phyloP scores from a whole-genome alignment of 35 echinoderm and acorn worm genomes.

The Stichopus chloronotus region DNA sequence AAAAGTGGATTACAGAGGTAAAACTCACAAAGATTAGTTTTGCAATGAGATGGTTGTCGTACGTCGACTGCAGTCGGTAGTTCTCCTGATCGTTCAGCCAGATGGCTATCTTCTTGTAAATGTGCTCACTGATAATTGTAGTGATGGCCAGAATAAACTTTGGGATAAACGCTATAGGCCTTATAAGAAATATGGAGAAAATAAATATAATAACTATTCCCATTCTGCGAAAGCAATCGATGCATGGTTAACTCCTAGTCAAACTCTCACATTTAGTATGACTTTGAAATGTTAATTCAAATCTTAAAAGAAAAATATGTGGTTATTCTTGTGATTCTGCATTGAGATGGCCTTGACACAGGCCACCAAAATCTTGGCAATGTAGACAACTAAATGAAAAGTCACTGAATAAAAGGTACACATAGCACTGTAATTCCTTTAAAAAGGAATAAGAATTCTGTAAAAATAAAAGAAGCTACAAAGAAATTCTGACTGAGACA shows the following conservation, averaged over 20 bases:
- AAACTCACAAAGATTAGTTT: conserved; percentile 90
- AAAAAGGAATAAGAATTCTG: no score
- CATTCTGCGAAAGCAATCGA: background rate
- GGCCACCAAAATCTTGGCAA: no score
- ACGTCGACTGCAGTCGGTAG: conserved; percentile 83
- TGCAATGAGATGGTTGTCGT: conserved; percentile 97
- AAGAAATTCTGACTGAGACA: no score
- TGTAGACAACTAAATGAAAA: no score
- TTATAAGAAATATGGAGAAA: conserved; percentile 52
- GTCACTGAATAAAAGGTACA: no score
- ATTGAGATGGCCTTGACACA: no score
- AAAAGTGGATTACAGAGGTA: background rate
- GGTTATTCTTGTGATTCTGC: no score
- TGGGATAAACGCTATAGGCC: conserved; percentile 78
- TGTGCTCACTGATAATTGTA: conserved; percentile 70
- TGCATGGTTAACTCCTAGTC: background rate
- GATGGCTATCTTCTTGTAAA: conserved; percentile 85
- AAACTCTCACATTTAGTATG: background rate
- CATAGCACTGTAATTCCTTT: no score
- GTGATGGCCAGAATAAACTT: conserved; percentile 79
- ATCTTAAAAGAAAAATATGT: no score
- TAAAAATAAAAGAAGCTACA: no score
- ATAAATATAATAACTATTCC: background rate
- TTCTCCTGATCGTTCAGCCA: conserved; percentile 96
- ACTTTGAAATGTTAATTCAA: background rate